Evolutionary conservation across 2,888 invertebrate genomes (phyloP).

Genomic region (Drosophila suboccidentalis): DNA sequence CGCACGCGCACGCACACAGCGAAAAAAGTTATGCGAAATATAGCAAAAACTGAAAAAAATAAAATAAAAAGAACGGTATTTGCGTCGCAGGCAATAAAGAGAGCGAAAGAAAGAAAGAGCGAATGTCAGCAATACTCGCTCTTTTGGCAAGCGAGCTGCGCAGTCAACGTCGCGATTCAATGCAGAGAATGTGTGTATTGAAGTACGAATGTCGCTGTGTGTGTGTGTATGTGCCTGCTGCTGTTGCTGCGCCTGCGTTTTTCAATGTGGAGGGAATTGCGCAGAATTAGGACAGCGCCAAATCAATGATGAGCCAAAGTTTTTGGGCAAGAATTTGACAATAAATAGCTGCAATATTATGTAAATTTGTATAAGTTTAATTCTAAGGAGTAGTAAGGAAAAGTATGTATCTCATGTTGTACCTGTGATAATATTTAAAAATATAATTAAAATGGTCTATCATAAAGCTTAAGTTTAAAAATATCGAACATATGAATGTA

Average conservation of each 20-base stretch:
- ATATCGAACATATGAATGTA: not conserved
- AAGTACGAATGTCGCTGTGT: slow-evolving; percentile 8
- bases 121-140: slow-evolving; percentile 5
- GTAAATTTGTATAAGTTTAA: not conserved
- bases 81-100: slow-evolving; percentile 71
- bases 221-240: slow-evolving; percentile 12
- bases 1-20: slow-evolving; percentile 60
- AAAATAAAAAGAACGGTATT: slow-evolving; percentile 75
- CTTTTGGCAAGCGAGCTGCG: slow-evolving; percentile 37
- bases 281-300: slow-evolving; percentile 24
- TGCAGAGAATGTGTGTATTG: slow-evolving; percentile 37
- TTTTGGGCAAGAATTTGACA: not conserved
- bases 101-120: slow-evolving; percentile 34
- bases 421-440: not conserved
- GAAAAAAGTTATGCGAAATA: slow-evolving; percentile 73
- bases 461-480: not conserved
- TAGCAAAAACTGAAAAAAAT: slow-evolving; percentile 38
- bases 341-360: not conserved
- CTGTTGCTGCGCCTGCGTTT: slow-evolving; percentile 54
- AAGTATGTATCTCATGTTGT: not conserved
- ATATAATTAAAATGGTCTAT: not conserved
- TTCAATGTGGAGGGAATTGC: not conserved
- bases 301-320: not conserved
- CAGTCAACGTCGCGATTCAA: slow-evolving; percentile 28
- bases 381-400: not conserved